Base-by-base conservation (phyloP, 2,797 vertebrate species). In the Chaetophractus vellerosus region DNA sequence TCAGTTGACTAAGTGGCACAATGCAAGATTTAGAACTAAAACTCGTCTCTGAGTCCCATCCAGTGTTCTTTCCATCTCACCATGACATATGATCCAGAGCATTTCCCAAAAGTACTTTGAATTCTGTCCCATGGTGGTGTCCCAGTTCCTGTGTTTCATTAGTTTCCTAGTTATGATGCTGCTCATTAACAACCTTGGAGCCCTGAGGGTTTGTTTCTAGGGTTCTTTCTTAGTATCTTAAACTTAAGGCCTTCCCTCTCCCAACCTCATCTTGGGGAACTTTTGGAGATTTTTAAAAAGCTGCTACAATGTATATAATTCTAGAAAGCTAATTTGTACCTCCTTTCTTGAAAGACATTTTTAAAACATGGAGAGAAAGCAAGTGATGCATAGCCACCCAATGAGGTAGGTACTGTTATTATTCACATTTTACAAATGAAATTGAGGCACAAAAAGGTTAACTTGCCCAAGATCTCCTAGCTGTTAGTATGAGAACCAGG, bases 331-430 rank as follows among this genome's bases (percentile, higher is more conserved):
- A 83, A 84, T 87, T 96, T 95, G 66, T 45, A 79, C 59, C 52
- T 74, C 16, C 38, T 87, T 92, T 95, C 71, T 92, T 87, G 89
- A 92, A 94, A 95, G 36, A 12, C 71, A 83, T 90, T 90, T 83
- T 96, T 96, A 93, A 90, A 83, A 83, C 31, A 18, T 59, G 64
- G 50, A 91, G 78, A 94, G 80, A 89, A 68, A 55, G 55, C 55
- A 55, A 66, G 16, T 66, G 69, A 90, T 66, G 48, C 28, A 23
- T 89, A 76, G 92, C 28, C 71, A 72, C 80, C 63, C 21, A 71
- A 4, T 63, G 55, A 85, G 36, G 61, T 19, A 50, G 61, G 66
- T 81, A 63, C 55, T 89, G 24, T 86, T 91, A 69, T 88, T 84
- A 66, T 93, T 91, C 28, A 33, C 76, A 11, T 84, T 95, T 96